A percentile compares a stretch with the other conserved stretches of the same genome.
phyloP scores from a whole-genome alignment of 2,113 vertebrate genomes.

The Rhombomys opimus region DNA sequence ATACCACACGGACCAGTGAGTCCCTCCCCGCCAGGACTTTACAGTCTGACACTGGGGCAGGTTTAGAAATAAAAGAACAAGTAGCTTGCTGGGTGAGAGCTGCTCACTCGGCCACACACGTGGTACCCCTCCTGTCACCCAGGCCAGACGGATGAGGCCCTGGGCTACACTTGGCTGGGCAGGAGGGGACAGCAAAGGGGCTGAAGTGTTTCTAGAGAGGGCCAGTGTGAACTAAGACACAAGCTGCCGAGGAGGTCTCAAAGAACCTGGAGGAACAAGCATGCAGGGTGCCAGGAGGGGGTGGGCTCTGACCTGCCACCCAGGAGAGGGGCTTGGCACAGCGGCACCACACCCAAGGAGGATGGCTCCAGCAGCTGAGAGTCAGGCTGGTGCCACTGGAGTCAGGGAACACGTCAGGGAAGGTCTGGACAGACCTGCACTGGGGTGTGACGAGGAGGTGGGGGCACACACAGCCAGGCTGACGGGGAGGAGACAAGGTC shows the following conservation, averaged over 20 bases:
- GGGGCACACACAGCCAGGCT: background rate
- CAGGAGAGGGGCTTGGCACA: background rate
- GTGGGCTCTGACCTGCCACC: background rate
- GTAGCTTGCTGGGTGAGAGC: accelerated
- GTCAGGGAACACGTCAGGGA: accelerated
- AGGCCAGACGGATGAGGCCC: background rate
- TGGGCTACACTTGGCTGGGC: background rate
- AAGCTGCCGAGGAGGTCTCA: background rate
- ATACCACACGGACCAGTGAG: too few relatives aligned
- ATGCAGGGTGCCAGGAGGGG: too few relatives aligned
- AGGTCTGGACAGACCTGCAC: accelerated
- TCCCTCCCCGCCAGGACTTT: background rate
- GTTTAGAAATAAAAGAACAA: background rate
- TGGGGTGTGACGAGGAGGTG: background rate
- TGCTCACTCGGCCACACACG: background rate
- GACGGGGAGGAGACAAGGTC: background rate
- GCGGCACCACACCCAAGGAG: background rate
- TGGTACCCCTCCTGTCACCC: background rate
- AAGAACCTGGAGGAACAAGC: background rate
- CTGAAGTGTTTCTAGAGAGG: accelerated
- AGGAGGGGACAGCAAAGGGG: background rate
- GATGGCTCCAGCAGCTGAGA: background rate
- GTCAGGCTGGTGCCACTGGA: too few relatives aligned
- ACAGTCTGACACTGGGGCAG: background rate
- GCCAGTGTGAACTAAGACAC: background rate